Percentiles rank a stretch among this genome's conserved stretches.
phyloP scores from a whole-genome alignment of 2,113 vertebrate genomes.

The Bubo blakistoni region DNA sequence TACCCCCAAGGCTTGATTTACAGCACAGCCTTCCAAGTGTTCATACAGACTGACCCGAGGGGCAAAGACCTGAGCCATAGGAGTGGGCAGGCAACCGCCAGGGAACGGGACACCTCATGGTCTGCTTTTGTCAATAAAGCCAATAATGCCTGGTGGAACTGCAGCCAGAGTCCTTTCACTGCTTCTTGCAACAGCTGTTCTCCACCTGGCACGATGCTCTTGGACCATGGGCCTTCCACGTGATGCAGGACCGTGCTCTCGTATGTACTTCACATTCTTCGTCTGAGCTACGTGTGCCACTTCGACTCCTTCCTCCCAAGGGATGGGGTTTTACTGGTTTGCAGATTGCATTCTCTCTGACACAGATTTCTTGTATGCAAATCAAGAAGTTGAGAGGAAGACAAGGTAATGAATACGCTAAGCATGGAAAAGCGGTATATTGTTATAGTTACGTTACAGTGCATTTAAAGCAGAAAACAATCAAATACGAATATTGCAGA shows the following conservation, averaged over 20 bases:
- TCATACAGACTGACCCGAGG: neutral
- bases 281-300: neutral
- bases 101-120: neutral
- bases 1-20: neutral
- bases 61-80: neutral
- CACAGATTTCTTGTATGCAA: conserved; percentile 34
- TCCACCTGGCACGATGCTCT: neutral
- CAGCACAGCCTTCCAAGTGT: neutral
- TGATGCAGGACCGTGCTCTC: neutral
- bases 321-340: neutral
- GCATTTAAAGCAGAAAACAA: neutral
- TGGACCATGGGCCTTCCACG: neutral
- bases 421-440: neutral
- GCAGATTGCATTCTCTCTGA: neutral
- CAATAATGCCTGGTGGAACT: neutral
- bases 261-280: neutral
- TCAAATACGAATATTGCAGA: neutral
- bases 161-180: neutral
- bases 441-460: neutral
- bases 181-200: neutral
- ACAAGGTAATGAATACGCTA: conserved; percentile 20
- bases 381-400: conserved; percentile 30
- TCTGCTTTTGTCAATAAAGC: neutral
- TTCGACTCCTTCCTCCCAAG: neutral
- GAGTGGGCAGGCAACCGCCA: neutral